Percentiles rank a stretch among this genome's conserved stretches.
These are phyloP conservation scores for Caenorhabditis angaria DNA, from an alignment of 2,888 invertebrate species.

Conservation along the genomic window DNA sequence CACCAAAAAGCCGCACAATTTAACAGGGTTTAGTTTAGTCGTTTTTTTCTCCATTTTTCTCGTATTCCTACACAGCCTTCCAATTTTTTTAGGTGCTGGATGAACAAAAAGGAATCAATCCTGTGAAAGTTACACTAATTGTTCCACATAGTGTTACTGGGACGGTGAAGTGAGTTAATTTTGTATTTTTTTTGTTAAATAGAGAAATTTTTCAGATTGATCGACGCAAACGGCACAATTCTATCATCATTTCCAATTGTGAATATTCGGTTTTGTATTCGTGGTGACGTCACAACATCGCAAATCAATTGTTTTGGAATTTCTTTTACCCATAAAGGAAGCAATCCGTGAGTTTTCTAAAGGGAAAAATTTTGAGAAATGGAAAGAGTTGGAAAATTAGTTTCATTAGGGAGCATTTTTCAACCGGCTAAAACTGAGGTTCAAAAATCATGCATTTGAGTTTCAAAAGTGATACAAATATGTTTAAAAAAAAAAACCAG, in stretches of 20 bases:
- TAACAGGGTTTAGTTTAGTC: too few species aligned
- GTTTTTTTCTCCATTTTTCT: neutral
- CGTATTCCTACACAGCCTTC: neutral
- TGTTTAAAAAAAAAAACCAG: too few species aligned
- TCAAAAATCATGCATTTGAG: too few species aligned
- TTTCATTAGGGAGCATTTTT: neutral
- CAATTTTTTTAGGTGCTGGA: conserved; percentile 77
- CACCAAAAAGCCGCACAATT: too few species aligned
- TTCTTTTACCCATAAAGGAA: conserved; percentile 85
- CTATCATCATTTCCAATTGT: conserved; percentile 83
- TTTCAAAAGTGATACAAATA: too few species aligned
- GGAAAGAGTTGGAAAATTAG: too few species aligned
- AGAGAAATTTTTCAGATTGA: conserved; percentile 72
- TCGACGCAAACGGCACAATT: conserved; percentile 85
- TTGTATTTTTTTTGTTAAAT: conserved; percentile 4
- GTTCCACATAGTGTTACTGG: conserved; percentile 93
- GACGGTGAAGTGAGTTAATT: conserved; percentile 83
- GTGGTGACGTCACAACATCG: conserved; percentile 83
- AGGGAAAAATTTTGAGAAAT: neutral
- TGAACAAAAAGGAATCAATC: conserved; percentile 78
- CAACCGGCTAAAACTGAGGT: too few species aligned
- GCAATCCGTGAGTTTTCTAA: conserved; percentile 10
- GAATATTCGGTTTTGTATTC: conserved; percentile 82
- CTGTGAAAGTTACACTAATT: conserved; percentile 87
- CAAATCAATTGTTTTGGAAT: conserved; percentile 94